phyloP scores from a whole-genome alignment of 2,113 vertebrate genomes.

The Callorhinus ursinus region DNA sequence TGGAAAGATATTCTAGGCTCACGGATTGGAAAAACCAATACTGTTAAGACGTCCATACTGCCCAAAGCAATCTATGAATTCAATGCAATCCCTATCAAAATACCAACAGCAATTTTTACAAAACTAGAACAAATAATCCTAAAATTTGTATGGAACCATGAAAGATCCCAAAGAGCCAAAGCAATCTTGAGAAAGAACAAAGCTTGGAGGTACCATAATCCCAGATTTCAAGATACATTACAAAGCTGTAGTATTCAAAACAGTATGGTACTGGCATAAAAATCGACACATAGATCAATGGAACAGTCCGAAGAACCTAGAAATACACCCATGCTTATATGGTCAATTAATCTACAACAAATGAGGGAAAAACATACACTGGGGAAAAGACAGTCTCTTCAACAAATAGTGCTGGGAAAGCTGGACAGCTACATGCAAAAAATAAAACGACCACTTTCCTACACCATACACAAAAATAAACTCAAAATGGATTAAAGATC shows the following conservation, averaged over 20 bases:
- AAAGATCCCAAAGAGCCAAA: background rate
- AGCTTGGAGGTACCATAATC: background rate
- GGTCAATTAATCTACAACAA: background rate
- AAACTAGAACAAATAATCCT: background rate
- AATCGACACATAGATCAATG: background rate
- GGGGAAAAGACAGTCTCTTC: background rate
- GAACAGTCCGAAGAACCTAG: background rate
- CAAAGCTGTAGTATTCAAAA: background rate
- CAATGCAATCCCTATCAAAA: background rate
- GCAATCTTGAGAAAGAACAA: background rate
- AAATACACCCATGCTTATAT: background rate
- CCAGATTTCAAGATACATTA: background rate
- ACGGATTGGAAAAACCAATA: background rate
- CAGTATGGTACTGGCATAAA: background rate
- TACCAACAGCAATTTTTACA: background rate
- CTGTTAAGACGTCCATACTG: background rate
- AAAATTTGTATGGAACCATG: background rate
- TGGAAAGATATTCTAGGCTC: background rate
- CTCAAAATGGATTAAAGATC: background rate
- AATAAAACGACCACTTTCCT: background rate
- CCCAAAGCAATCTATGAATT: background rate
- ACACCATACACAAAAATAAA: background rate
- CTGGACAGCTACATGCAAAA: background rate
- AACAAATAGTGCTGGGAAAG: background rate
- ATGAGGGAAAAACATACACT: background rate